Base-by-base conservation (phyloP, 2,888 invertebrate genomes). In the Drosophila pseudotalamancana region DNA sequence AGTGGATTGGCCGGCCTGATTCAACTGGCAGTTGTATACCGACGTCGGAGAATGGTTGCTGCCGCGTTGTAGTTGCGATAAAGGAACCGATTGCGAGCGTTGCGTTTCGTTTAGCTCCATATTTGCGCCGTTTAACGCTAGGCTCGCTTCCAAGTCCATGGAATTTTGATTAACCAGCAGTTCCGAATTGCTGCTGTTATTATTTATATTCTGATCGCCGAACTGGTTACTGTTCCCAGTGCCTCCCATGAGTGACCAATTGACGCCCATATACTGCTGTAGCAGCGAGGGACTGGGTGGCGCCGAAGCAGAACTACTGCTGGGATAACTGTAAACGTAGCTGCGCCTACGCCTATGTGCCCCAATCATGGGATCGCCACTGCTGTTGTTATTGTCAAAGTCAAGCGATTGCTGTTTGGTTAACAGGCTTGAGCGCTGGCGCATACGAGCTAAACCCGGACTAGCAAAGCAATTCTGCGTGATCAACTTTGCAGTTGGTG, bases 41-140 rank as follows among this genome's bases (percentile, higher is more conserved):
- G 90, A 87, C 5, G 89, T 75, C 23, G 91, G 90, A 6, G 89
- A 87, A 23, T 87, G 88, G 12, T 79, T 81, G 43, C 86, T 82
- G 60, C 79, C 55, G 27, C 88, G 88, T 32, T 90, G 89, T 45
- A 89, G 49, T 19, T 89, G 89, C 0, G 89, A 90, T 16, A 95
- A 90, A 0, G 97, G 97, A 45, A 96, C 97, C 11, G 96, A 96
- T 82, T 96, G 96, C 6, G 96, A 96, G 50, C 97, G 92, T 49
- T 89, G 89, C 12, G 86, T 88, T 35, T 84, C 87, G 21, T 73
- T 63, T 23, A 81, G 69, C 29, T 77, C 86, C 12, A 81, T 64
- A 8, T 79, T 77, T 40, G 66, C 71, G 25, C 69, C 65, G 12
- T 69, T 67, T 4, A 83, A 70, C n/a, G 66, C 89, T 72, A 77